Conservation (phyloP, 2,113 vertebrate species). For the Paratilapia polleni region DNA sequence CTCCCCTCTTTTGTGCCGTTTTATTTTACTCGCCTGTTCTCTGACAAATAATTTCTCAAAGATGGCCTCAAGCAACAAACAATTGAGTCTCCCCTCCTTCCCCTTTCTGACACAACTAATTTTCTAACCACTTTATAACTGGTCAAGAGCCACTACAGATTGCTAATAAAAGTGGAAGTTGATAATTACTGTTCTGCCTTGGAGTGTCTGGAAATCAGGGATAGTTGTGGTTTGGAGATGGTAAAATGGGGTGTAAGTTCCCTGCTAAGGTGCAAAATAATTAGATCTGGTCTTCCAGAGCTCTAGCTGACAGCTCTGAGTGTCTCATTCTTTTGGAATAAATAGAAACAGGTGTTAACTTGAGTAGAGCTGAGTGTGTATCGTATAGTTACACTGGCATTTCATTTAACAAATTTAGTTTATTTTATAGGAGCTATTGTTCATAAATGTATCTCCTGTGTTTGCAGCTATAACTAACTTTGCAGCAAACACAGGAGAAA, state of each 20-base stretch:
- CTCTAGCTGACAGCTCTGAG: constrained; percentile 38
- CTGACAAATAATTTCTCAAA: constrained; percentile 47
- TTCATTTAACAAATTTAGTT: constrained; percentile 3
- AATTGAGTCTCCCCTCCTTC: constrained; percentile 1
- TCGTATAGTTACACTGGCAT: not conserved
- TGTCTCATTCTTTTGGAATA: constrained; percentile 26
- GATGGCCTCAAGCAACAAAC: constrained; percentile 41
- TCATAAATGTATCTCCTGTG: not conserved
- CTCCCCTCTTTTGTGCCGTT: constrained; percentile 6
- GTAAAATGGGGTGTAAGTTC: constrained; percentile 35
- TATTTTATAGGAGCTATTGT: constrained; percentile 4
- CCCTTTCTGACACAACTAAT: constrained; percentile 46
- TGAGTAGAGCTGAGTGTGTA: constrained; percentile 11
- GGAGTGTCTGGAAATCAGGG: constrained; percentile 50
- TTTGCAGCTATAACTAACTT: not conserved
- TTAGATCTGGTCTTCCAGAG: constrained; percentile 61
- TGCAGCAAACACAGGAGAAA: not conserved
- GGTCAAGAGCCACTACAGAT: constrained; percentile 61
- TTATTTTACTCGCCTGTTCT: constrained; percentile 6
- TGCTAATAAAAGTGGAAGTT: constrained; percentile 57
- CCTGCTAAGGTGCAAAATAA: constrained; percentile 51
- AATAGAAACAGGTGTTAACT: constrained; percentile 57
- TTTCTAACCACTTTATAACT: constrained; percentile 57
- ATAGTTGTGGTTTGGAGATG: constrained; percentile 31
- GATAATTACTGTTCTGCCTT: constrained; percentile 52